These are phyloP conservation scores for Girardia tigrina DNA, from an alignment of 2,888 invertebrate genomes.

Conservation along the genomic window DNA sequence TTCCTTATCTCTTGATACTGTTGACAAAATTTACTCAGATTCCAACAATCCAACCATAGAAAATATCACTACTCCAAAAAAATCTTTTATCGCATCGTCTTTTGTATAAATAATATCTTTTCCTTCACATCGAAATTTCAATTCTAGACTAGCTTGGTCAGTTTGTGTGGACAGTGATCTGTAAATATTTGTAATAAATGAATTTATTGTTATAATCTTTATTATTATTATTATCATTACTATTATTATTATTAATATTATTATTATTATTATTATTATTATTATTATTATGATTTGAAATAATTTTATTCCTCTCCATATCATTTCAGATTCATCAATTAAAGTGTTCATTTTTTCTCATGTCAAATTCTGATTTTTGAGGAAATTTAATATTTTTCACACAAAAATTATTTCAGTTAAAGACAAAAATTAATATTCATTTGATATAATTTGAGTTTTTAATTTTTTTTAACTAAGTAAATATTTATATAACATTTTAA, in stretches of 20 bases:
- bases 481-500: too few relatives aligned
- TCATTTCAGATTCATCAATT: too few relatives aligned
- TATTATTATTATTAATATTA: too few relatives aligned
- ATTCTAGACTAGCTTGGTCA: background rate
- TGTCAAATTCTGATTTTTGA: too few relatives aligned
- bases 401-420: too few relatives aligned
- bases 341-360: too few relatives aligned
- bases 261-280: slow-evolving; percentile 23
- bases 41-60: background rate
- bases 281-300: slow-evolving; percentile 23
- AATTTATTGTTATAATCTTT: slow-evolving; percentile 10
- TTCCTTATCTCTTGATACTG: background rate
- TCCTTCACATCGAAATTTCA: background rate
- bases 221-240: too few relatives aligned
- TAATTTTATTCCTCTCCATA: too few relatives aligned
- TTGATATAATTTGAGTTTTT: too few relatives aligned
- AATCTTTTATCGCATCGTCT: background rate
- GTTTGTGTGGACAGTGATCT: background rate
- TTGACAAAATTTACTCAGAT: slow-evolving; percentile 15
- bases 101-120: slow-evolving; percentile 3
- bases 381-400: too few relatives aligned
- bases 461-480: too few relatives aligned
- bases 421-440: too few relatives aligned
- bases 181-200: slow-evolving; percentile 17
- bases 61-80: background rate